A percentile compares a stretch with the other conserved stretches of the same genome.
Evolutionary conservation across 2,888 invertebrate genomes (phyloP).

Genomic region (Caenorhabditis sp.): DNA sequence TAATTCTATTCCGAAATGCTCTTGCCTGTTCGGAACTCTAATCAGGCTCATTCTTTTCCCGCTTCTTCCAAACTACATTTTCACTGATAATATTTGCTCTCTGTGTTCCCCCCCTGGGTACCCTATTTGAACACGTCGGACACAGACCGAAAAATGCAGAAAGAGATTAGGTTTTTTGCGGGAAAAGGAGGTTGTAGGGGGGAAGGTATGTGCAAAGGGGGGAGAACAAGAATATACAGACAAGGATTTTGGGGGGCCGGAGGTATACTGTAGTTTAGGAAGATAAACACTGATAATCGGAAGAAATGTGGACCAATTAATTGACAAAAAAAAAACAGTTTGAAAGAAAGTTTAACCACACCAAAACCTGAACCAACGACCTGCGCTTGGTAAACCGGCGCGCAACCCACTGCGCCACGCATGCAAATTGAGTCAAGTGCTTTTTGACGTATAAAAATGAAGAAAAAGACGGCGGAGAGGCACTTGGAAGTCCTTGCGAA

Average conservation of each 20-base stretch:
- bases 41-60: conserved; percentile 2
- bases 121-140: conserved; percentile 43
- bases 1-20: background rate
- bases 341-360: no score
- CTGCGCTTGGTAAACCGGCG: no score
- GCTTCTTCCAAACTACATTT: conserved; percentile 35
- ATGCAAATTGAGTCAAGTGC: no score
- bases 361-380: no score
- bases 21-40: background rate
- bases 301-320: no score
- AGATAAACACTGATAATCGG: no score
- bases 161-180: conserved; percentile 28
- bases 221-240: conserved; percentile 16
- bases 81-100: conserved; percentile 28
- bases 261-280: background rate
- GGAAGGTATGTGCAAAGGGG: conserved; percentile 28
- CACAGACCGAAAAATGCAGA: conserved; percentile 2
- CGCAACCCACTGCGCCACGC: no score
- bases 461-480: no score
- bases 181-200: conserved; percentile 1
- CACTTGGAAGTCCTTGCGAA: no score
- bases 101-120: background rate
- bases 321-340: no score
- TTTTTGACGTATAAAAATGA: no score
- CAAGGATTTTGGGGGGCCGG: background rate